phyloP scores from a whole-genome alignment of 2,888 invertebrate genomes.

The Leptura quadrifasciata region DNA sequence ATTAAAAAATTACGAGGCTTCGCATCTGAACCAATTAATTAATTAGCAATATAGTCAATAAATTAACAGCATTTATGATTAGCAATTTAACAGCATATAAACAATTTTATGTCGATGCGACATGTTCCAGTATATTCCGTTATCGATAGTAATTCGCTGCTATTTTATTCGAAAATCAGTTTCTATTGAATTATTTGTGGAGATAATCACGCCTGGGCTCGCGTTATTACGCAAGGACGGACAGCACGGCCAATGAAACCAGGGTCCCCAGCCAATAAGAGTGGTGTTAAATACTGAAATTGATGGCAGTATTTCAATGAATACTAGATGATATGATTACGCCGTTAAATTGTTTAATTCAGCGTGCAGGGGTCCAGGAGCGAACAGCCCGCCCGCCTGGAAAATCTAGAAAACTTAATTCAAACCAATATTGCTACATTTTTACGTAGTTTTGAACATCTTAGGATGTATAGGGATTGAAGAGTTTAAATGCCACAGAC shows the following conservation, averaged over 20 bases:
- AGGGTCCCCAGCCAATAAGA: background rate
- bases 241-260: background rate
- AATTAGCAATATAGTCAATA: background rate
- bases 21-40: background rate
- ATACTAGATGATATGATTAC: constrained; percentile 24
- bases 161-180: constrained; percentile 23
- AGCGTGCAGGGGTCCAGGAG: constrained; percentile 9
- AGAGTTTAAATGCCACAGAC: too few species aligned
- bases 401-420: background rate
- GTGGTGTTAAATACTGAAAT: constrained; percentile 18
- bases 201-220: background rate
- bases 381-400: background rate
- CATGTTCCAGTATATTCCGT: background rate
- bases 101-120: constrained; percentile 7
- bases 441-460: background rate
- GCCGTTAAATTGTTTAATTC: constrained; percentile 26
- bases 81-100: background rate
- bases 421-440: background rate
- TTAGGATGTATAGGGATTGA: background rate
- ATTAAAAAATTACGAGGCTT: background rate
- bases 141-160: constrained; percentile 10
- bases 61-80: background rate
- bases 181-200: constrained; percentile 16
- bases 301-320: constrained; percentile 28
- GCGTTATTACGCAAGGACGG: constrained; percentile 8